Base-by-base conservation (phyloP, 2,113 vertebrate species). In the human region DNA sequence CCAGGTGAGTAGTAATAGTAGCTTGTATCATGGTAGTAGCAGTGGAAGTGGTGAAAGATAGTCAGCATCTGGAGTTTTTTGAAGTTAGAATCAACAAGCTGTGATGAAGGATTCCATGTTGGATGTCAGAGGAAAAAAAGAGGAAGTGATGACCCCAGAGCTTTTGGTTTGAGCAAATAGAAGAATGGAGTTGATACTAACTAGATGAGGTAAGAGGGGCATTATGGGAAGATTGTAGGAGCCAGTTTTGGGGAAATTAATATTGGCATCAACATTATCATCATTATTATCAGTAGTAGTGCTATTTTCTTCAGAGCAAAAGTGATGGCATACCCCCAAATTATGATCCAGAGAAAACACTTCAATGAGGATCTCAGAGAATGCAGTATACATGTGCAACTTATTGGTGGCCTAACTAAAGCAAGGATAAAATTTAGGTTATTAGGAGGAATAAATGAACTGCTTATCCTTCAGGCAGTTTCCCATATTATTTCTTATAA, bases 371-470 rank as follows among this genome's bases (percentile, higher is more conserved):
- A 43, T 66, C 75, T 57, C 27, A 83, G 82, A 89, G n/a, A 89
- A 79, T 23, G 17, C 16, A 50, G 16, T 40, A 9, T 40, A 30
- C 55, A 2, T 48, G 12, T 75, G 7, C 3, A 89, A 55, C 40
- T 88, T 96, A 88, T 75, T 95, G 61, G 70, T 23, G 23, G 55
- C 83, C 83, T 92, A 92, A 84, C 16, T 84, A 86, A 91, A 66
- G 22, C n/a, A 70, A 68, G 64, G 48, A 57, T 83, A 93, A 73
- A 80, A 78, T 72, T 59, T 95, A 81, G 17, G 10, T 32, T 50
- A 76, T 93, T 64, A 88, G 9, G 35, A 94, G 72, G 76, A 80
- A 83, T 75, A 61, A 91, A 94, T 59, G 17, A 75, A 45, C 35
- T 92, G 14, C 45, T 57, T 92, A 48, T 93, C 57, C 35, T 80